A percentile compares a stretch with the other conserved stretches of the same genome.
Evolutionary conservation across 2,888 invertebrate species (phyloP).

Genomic region (Allacma fusca): DNA sequence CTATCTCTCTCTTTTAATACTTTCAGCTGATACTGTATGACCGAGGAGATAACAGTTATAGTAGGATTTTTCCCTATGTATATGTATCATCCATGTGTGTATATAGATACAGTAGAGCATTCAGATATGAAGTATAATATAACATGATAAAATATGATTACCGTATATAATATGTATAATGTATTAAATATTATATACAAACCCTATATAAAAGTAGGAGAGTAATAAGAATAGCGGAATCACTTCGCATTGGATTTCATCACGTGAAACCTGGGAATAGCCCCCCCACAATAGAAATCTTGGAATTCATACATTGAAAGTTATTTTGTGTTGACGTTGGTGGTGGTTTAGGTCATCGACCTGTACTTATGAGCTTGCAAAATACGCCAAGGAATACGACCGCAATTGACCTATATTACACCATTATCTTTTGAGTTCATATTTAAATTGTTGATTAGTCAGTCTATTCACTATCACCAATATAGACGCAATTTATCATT

Average conservation of each 20-base stretch:
- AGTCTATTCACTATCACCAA: slow-evolving; percentile 24
- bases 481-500: not conserved
- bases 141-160: too few species aligned
- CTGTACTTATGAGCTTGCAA: slow-evolving; percentile 5
- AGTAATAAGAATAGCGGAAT: too few species aligned
- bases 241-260: not conserved
- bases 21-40: not conserved
- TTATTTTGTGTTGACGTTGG: slow-evolving; percentile 24
- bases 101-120: too few species aligned
- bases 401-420: slow-evolving; percentile 38
- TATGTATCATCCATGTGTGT: too few species aligned
- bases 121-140: too few species aligned
- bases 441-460: slow-evolving; percentile 20
- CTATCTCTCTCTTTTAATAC: slow-evolving; percentile 1
- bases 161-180: too few species aligned
- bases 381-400: slow-evolving; percentile 32
- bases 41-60: not conserved
- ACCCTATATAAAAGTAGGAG: too few species aligned
- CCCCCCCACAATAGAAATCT: not conserved
- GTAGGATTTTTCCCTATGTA: not conserved
- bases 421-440: slow-evolving; percentile 23
- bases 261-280: slow-evolving; percentile 20
- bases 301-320: slow-evolving; percentile 18
- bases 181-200: too few species aligned
- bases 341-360: slow-evolving; percentile 24